Conservation (phyloP, 1,140 invertebrate genomes). For the Triops longicaudatus region DNA sequence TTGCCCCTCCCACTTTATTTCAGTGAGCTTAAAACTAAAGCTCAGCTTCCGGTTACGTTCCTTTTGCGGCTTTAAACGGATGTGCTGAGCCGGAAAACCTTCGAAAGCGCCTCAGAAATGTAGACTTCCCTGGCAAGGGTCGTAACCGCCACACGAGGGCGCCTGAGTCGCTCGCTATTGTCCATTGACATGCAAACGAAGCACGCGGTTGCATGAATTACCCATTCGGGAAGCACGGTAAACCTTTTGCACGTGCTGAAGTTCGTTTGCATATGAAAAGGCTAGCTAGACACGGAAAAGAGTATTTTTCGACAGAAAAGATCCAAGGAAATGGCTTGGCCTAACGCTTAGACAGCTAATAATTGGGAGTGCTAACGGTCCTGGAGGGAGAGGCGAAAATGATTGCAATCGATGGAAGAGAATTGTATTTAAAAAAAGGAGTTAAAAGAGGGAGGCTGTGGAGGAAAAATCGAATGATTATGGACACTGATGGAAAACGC, state of each 20-base stretch:
- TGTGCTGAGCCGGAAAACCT: neutral
- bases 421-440: neutral
- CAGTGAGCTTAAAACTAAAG: neutral
- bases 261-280: neutral
- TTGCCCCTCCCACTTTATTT: neutral
- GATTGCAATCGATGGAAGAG: neutral
- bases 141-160: too few species aligned
- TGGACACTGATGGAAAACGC: neutral
- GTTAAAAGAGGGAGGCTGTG: neutral
- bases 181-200: conserved; percentile 11
- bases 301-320: neutral
- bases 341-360: neutral
- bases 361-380: neutral
- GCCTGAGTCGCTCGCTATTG: neutral
- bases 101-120: too few species aligned
- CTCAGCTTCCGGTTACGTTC: neutral
- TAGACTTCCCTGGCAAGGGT: too few species aligned
- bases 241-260: neutral
- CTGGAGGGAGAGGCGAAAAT: neutral
- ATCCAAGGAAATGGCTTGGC: neutral
- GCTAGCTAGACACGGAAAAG: neutral
- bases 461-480: neutral
- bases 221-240: neutral
- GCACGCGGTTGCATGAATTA: neutral
- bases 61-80: neutral